These are phyloP conservation scores for cat (Felis catus) DNA, from an alignment of 2,113 vertebrate genomes.

Conservation along the genomic window DNA sequence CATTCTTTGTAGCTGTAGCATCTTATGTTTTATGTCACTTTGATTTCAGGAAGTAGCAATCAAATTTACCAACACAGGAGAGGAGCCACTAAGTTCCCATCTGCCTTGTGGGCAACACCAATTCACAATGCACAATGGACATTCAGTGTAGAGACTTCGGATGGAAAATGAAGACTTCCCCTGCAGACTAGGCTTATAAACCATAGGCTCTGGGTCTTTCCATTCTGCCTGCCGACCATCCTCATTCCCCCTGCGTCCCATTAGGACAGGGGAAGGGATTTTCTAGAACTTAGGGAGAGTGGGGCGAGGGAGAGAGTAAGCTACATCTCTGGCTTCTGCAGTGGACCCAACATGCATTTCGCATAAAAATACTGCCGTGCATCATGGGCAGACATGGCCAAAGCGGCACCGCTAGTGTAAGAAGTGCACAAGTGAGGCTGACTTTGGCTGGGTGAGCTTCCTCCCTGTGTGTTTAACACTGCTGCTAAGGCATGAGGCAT, in stretches of 20 bases:
- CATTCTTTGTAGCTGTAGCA: neutral
- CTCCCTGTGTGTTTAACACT: neutral
- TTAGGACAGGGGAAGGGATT: neutral
- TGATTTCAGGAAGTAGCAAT: neutral
- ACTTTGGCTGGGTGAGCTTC: neutral
- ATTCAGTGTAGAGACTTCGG: neutral
- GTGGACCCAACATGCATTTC: neutral
- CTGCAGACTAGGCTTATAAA: neutral
- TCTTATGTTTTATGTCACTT: neutral
- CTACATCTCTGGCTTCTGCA: neutral
- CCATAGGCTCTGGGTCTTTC: rapidly evolving
- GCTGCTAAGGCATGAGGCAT: neutral
- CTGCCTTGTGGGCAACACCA: neutral
- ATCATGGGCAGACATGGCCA: neutral
- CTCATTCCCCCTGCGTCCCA: neutral
- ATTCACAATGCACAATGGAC: neutral
- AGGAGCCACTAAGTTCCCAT: neutral
- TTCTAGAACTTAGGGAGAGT: neutral
- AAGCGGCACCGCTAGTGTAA: neutral
- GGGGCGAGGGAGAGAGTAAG: neutral
- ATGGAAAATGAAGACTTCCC: neutral
- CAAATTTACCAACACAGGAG: neutral
- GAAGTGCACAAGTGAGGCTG: neutral
- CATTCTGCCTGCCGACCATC: rapidly evolving
- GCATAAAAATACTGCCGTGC: neutral